phyloP scores from a whole-genome alignment of 2,797 vertebrate genomes.

The Myotis vivesi region DNA sequence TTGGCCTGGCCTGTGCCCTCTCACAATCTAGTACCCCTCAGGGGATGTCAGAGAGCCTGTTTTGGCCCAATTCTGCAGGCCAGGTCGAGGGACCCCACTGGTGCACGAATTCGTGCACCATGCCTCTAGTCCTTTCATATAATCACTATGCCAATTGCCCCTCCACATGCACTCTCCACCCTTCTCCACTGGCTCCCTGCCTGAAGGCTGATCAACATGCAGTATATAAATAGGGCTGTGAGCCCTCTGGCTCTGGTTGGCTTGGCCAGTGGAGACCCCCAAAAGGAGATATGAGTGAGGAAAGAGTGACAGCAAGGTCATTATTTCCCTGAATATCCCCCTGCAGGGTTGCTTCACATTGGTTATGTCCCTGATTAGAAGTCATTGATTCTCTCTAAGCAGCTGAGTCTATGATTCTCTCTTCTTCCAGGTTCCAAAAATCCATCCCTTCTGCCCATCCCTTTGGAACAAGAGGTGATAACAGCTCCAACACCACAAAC shows the following conservation, averaged over 20 bases:
- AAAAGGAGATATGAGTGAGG: background rate
- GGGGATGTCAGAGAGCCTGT: too few species aligned
- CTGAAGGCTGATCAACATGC: background rate
- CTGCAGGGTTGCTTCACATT: background rate
- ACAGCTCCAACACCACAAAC: background rate
- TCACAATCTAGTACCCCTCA: too few species aligned
- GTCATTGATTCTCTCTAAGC: background rate
- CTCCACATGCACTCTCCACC: background rate
- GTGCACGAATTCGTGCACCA: too few species aligned
- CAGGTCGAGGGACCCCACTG: too few species aligned
- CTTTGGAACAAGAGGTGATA: background rate
- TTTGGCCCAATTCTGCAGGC: too few species aligned
- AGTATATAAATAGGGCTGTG: background rate
- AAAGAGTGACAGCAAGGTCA: background rate
- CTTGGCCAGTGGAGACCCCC: background rate
- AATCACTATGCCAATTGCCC: background rate
- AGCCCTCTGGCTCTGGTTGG: background rate
- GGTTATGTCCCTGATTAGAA: background rate
- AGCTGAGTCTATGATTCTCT: background rate
- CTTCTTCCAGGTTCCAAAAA: background rate
- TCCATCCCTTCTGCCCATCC: background rate
- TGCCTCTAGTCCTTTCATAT: background rate
- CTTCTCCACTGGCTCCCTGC: background rate
- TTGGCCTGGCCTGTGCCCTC: too few species aligned
- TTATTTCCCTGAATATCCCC: background rate